Evolutionary conservation across 2,113 vertebrate genomes (phyloP), one percentile per base, ranked within the genome.

Genomic region (Mirza zaza): DNA sequence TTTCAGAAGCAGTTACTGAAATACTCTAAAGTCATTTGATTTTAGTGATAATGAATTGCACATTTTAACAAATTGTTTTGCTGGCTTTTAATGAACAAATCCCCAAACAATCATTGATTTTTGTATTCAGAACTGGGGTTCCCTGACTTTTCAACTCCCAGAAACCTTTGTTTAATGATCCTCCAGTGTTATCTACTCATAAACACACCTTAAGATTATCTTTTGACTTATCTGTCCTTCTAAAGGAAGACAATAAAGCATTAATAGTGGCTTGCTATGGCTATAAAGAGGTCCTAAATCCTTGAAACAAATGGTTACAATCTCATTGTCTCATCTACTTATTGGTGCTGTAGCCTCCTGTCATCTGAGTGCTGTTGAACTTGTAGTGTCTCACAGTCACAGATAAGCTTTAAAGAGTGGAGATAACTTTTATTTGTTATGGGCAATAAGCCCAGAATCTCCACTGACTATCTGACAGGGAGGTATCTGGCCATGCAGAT

Each of bases 281-380:
- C 96, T 96, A 84, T 97, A 98, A 98, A 98, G 97, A 97, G 71
- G 96, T 90, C 94, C 34, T 98, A 98, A 98, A 98, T 98, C 97
- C 98, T 98, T 98, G 98, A 99, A 98, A 99, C 97, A 98, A 98
- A 98, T 98, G 93, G 85, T 98, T 98, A 96, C 93, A 98, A 98
- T 98, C 98, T 98, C 97, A 98, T 98, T 98, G 98, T 98, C 95
- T 99, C 98, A 97, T 98, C 98, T 98, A 55, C 95, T 98, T 95
- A 90, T 97, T 98, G 94, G 90, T 97, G 96, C 96, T 98, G 97
- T 61, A 97, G 95, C 87, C 77, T 97, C 96, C 65, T 94, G 96
- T 98, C 98, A 98, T 94, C 94, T 96, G 36, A 93, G 86, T 96
- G 82, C 94, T 97, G 92, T 94, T 98, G 98, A 98, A 98, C 98